Evolutionary conservation across 2,797 vertebrate genomes (phyloP), one percentile per base, ranked within the genome.

Genomic region (Semotilus atromaculatus): DNA sequence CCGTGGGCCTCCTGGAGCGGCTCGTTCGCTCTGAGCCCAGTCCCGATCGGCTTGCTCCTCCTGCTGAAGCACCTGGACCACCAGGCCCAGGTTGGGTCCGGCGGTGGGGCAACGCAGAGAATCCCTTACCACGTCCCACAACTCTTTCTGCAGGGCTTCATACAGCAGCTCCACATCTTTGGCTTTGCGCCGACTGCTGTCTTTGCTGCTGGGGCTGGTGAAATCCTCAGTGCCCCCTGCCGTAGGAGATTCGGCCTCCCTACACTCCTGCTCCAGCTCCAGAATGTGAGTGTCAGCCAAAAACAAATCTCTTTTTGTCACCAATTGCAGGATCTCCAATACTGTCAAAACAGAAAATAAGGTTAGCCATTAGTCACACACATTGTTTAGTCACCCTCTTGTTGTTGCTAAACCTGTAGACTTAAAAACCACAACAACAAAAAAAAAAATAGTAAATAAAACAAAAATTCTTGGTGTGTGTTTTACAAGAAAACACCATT

Each of bases 91-190:
- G 31, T 95, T 81, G 64, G 94, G 92, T 36, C 94, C 94, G 0
- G 94, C 93, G 0, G 93, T 94, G 1, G 94, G 92, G 1, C 89
- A 90, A 0, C 94, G 90, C 72, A 98, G 94, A 0, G 97, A 95
- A 90, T 97, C 97, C 0, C 92, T 90, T 81, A 97, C 95, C 86
- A 97, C 95, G 0, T 94, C 94, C 97, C 96, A 97, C 85, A 98
- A 93, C 91, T 97, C 96, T 62, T 95, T 96, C 94, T 96, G 96
- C 91, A 98, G 94, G 13, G 96, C 97, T 86, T 97, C 94, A 7
- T 98, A 98, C 21, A 98, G 94, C 86, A 98, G 94, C 9, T 96
- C 94, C 91, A 98, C 96, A 4, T 98, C 97, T 86, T 97, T 97
- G 0, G 94, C 96, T 82, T 96, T 96, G 51, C 95, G 91, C 5